These are phyloP conservation scores for Aleiodes testaceus DNA, from an alignment of 2,888 invertebrate genomes.

Conservation along the genomic window DNA sequence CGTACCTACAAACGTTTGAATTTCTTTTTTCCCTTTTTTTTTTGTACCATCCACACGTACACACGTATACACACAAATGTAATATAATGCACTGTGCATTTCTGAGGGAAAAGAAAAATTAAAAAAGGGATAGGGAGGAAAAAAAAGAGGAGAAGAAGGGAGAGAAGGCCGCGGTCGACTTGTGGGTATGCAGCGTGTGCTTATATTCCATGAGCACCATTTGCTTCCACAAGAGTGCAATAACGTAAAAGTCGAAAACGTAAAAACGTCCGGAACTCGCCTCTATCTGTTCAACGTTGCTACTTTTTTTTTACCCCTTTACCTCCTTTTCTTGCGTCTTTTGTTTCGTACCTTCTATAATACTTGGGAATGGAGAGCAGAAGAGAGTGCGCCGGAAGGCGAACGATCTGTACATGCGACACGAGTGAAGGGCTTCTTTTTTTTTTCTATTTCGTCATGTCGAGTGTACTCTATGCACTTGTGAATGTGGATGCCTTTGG, in stretches of 20 bases:
- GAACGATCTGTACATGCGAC: conserved; percentile 25
- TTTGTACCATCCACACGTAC: not conserved
- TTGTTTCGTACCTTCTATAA: conserved; percentile 25
- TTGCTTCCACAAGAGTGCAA: conserved; percentile 47
- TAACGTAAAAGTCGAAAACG: conserved; percentile 48
- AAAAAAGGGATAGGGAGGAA: not conserved
- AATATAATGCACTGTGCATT: conserved; percentile 11
- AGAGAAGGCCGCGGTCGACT: conserved; percentile 23
- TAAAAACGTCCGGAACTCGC: conserved; percentile 47
- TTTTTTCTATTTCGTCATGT: not conserved
- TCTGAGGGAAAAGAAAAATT: not conserved
- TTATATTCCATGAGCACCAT: conserved; percentile 46
- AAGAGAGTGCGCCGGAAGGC: conserved; percentile 9
- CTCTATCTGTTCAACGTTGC: conserved; percentile 40
- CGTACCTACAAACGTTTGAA: conserved; percentile 15
- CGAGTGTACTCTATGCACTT: conserved; percentile 32
- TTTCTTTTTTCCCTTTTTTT: not conserved
- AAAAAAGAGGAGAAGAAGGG: conserved; percentile 16
- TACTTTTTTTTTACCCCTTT: not conserved
- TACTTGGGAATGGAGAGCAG: conserved; percentile 15
- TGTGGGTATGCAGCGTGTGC: conserved; percentile 20
- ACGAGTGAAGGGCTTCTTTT: conserved; percentile 28
- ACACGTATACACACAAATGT: not conserved
- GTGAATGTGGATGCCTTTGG: conserved; percentile 28
- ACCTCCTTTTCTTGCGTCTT: not conserved